Percentiles rank a stretch among this genome's conserved stretches.
These are phyloP conservation scores for Caradrina kadenii DNA, from an alignment of 2,888 invertebrate species.

Conservation along the genomic window DNA sequence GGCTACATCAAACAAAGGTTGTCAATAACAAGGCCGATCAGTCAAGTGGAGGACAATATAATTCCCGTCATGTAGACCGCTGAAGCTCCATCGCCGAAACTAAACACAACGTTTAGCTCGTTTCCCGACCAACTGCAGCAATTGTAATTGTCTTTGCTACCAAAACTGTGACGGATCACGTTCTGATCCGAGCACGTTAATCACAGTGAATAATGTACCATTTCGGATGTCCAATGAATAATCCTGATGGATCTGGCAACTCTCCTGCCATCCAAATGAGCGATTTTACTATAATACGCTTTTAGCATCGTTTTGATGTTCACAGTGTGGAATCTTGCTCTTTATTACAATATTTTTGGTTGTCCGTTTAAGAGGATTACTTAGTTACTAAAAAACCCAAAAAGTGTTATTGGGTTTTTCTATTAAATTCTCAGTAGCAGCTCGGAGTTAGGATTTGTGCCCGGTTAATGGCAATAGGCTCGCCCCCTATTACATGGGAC, in stretches of 20 bases:
- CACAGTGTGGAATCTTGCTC: conserved; percentile 31
- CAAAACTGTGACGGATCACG: conserved; percentile 68
- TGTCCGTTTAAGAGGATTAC: not conserved
- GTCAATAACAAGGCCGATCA: conserved; percentile 21
- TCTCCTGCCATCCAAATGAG: conserved; percentile 52
- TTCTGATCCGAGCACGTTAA: conserved; percentile 73
- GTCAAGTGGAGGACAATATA: conserved; percentile 21
- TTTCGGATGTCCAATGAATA: conserved; percentile 67
- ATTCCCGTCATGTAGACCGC: conserved; percentile 12
- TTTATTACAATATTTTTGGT: conserved; percentile 16
- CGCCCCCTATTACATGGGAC: too few species aligned
- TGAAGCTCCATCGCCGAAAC: conserved; percentile 30
- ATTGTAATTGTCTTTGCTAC: conserved; percentile 66
- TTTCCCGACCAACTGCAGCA: conserved; percentile 41
- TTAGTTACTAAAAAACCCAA: not conserved
- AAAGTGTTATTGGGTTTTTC: too few species aligned
- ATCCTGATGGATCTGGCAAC: conserved; percentile 67
- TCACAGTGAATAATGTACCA: conserved; percentile 77
- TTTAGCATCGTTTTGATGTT: conserved; percentile 55
- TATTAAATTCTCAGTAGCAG: too few species aligned
- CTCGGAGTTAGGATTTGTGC: too few species aligned
- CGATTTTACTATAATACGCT: conserved; percentile 53
- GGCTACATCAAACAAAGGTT: conserved; percentile 12
- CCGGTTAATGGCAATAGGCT: too few species aligned
- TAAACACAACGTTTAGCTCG: conserved; percentile 38